Evolutionary conservation across 2,113 vertebrate genomes (phyloP).

Genomic region (Pseudonaja textilis): DNA sequence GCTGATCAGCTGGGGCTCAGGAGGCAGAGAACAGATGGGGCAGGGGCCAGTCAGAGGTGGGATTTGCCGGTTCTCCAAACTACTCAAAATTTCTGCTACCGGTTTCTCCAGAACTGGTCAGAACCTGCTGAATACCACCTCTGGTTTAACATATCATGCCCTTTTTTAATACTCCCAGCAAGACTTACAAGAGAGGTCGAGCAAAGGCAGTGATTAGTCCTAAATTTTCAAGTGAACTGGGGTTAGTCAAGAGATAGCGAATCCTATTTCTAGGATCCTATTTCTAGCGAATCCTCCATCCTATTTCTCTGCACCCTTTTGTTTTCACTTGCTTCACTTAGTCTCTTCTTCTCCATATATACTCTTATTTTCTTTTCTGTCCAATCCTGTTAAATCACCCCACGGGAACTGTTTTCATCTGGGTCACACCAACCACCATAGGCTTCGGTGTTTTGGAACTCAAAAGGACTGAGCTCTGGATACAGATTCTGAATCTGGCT

Average conservation of each 20-base stretch:
- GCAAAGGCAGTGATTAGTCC: neutral
- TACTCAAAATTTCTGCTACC: no score
- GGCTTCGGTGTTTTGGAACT: neutral
- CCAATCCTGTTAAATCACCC: neutral
- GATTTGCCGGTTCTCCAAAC: no score
- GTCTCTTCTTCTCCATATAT: neutral
- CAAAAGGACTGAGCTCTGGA: neutral
- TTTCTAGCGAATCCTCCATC: no score
- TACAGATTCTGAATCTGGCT: neutral
- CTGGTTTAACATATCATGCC: neutral
- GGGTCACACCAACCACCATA: neutral
- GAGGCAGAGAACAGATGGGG: no score
- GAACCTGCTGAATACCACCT: no score
- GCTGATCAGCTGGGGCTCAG: no score
- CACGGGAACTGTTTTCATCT: neutral
- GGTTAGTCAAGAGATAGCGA: neutral
- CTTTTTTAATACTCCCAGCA: neutral
- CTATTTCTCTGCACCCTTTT: neutral
- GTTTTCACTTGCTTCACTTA: neutral
- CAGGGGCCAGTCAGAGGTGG: no score
- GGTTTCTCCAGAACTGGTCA: no score
- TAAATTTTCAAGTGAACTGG: neutral
- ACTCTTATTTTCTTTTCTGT: neutral
- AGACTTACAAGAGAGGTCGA: neutral
- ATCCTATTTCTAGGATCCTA: no score